Evolutionary conservation across 2,888 invertebrate species (phyloP).

Genomic region (Liopterus haemorrhoidalis): DNA sequence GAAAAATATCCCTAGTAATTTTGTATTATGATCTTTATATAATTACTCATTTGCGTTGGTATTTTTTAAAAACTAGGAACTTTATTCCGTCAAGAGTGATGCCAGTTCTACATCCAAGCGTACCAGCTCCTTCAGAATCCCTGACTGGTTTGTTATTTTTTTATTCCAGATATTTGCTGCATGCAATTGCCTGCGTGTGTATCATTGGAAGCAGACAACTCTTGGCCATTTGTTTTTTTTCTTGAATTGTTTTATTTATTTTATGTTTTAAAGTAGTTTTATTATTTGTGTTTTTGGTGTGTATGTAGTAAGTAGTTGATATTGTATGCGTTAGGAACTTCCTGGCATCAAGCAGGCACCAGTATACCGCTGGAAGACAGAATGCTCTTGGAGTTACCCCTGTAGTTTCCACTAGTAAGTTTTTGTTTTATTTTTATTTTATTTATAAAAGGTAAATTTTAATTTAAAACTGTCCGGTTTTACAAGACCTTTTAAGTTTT

Average conservation of each 20-base stretch:
- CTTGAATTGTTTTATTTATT: neutral
- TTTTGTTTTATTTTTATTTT: conserved; percentile 39
- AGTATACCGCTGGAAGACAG: conserved; percentile 42
- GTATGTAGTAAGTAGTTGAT: conserved; percentile 34
- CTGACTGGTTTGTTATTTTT: conserved; percentile 41
- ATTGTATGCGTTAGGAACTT: conserved; percentile 52
- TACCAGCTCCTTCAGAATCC: conserved; percentile 40
- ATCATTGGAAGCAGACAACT: neutral
- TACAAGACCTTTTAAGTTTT: no score
- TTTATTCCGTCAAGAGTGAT: conserved; percentile 42
- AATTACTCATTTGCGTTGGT: neutral
- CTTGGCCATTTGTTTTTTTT: neutral
- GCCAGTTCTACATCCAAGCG: conserved; percentile 44
- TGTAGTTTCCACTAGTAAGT: conserved; percentile 46
- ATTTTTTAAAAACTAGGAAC: no score
- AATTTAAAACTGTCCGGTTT: no score
- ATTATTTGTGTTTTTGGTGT: neutral
- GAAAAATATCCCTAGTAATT: neutral
- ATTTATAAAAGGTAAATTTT: no score
- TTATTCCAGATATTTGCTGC: conserved; percentile 26
- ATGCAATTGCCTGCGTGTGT: conserved; percentile 10
- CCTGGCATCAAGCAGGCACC: conserved; percentile 52
- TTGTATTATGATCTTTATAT: no score
- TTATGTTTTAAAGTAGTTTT: neutral
- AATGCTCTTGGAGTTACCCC: conserved; percentile 45